Conservation (phyloP, 2,888 invertebrate species). For the Vanessa cardui region DNA sequence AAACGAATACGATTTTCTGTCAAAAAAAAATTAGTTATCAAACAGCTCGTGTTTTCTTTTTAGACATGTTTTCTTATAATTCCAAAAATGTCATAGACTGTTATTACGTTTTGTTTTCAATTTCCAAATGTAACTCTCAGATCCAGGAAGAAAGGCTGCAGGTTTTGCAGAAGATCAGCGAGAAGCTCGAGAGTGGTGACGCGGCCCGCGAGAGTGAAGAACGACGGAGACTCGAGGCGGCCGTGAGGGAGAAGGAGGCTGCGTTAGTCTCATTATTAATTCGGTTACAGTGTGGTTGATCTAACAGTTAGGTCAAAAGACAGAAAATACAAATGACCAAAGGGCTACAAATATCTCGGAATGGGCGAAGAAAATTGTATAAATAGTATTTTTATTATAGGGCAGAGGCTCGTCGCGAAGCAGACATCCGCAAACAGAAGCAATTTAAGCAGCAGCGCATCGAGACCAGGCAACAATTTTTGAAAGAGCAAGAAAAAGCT, state of each 20-base stretch:
- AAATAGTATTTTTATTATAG: slow-evolving; percentile 46
- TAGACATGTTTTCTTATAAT: too few species aligned
- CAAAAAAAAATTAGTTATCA: too few species aligned
- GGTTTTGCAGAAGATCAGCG: slow-evolving; percentile 73
- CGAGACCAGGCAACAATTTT: slow-evolving; percentile 54
- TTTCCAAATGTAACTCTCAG: slow-evolving; percentile 44
- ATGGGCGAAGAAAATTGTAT: too few species aligned
- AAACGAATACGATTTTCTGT: too few species aligned
- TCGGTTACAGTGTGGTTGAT: background rate
- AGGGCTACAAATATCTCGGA: too few species aligned
- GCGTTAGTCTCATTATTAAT: slow-evolving; percentile 49
- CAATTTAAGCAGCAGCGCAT: slow-evolving; percentile 54
- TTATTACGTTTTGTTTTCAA: background rate
- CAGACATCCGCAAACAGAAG: slow-evolving; percentile 53
- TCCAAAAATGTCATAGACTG: too few species aligned
- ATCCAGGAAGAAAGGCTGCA: slow-evolving; percentile 64
- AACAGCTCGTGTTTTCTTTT: too few species aligned
- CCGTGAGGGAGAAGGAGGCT: slow-evolving; percentile 68
- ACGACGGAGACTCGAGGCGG: slow-evolving; percentile 73
- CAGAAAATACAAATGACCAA: too few species aligned
- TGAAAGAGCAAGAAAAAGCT: slow-evolving; percentile 57
- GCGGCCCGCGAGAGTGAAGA: slow-evolving; percentile 70
- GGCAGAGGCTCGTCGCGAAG: slow-evolving; percentile 58
- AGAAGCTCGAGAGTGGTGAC: slow-evolving; percentile 66
- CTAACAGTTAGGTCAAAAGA: too few species aligned